phyloP scores from a whole-genome alignment of 2,797 vertebrate genomes.

The Clarias laeviceps region DNA sequence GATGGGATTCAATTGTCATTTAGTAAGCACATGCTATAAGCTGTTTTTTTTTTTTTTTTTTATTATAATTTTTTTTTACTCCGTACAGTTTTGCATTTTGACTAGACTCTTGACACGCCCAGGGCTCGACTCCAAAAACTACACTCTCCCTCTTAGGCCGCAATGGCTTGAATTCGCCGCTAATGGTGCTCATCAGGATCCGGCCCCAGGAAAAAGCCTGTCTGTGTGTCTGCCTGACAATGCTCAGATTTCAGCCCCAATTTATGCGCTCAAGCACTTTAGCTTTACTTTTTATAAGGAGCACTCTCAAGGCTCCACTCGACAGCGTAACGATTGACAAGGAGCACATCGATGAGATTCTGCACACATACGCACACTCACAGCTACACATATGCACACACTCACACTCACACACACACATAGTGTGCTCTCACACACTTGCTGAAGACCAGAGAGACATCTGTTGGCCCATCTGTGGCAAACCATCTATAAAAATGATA shows the following conservation, averaged over 20 bases:
- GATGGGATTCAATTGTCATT: constrained; percentile 28
- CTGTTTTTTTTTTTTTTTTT: background rate
- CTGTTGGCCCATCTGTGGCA: constrained; percentile 60
- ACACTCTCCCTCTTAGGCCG: constrained; percentile 59
- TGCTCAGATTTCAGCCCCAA: constrained; percentile 57
- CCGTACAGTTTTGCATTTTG: constrained; percentile 68
- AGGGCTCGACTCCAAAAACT: constrained; percentile 68
- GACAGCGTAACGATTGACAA: constrained; percentile 57
- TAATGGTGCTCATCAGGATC: constrained; percentile 56
- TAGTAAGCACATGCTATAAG: constrained; percentile 19
- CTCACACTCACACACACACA: background rate
- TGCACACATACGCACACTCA: constrained; percentile 42
- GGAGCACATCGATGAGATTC: constrained; percentile 51
- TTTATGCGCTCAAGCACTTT: constrained; percentile 51
- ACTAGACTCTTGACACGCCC: constrained; percentile 64
- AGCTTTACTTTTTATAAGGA: constrained; percentile 50
- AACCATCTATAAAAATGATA: constrained; percentile 57
- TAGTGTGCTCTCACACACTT: constrained; percentile 44
- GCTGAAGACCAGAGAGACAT: constrained; percentile 52
- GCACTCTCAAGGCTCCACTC: constrained; percentile 50
- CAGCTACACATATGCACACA: constrained; percentile 34
- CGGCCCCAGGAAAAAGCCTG: constrained; percentile 43
- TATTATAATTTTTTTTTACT: constrained; percentile 50
- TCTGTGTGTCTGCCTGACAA: constrained; percentile 51
- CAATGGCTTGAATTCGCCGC: constrained; percentile 52